Evolutionary conservation across 2,113 vertebrate genomes (phyloP).

Genomic region (Ctenodactylus gundi): DNA sequence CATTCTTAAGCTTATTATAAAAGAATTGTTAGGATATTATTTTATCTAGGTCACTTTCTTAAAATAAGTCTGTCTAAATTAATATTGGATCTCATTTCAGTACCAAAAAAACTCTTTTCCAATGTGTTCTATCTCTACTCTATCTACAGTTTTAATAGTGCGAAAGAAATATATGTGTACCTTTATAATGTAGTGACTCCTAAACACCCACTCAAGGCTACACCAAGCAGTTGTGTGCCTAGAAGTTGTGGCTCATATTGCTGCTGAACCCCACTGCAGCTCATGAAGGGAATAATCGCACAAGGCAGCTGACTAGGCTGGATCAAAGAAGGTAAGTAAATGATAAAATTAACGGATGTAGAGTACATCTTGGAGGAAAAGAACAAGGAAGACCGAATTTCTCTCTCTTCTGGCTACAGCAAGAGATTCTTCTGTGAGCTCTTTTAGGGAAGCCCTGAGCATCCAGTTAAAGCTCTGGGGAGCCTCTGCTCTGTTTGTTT

Average conservation of each 20-base stretch:
- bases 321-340: not conserved
- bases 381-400: too few relatives aligned
- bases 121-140: not conserved
- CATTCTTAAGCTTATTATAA: constrained; percentile 32
- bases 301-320: too few relatives aligned
- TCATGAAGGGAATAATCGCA: fast-evolving
- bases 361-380: not conserved
- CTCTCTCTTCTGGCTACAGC: not conserved
- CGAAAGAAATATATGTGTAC: too few relatives aligned
- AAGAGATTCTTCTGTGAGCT: not conserved
- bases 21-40: not conserved
- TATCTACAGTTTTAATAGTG: too few relatives aligned
- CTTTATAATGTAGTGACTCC: too few relatives aligned
- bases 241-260: not conserved
- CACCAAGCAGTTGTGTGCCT: too few relatives aligned
- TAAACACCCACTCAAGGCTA: not conserved
- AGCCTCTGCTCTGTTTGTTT: not conserved
- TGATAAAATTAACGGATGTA: too few relatives aligned
- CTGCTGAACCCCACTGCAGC: not conserved
- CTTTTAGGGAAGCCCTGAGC: not conserved
- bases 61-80: constrained; percentile 31
- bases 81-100: not conserved
- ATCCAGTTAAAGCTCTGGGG: not conserved
- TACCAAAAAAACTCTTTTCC: not conserved
- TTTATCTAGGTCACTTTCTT: not conserved